Conservation (phyloP, 2,888 invertebrate species). For the Tinea semifulvella region DNA sequence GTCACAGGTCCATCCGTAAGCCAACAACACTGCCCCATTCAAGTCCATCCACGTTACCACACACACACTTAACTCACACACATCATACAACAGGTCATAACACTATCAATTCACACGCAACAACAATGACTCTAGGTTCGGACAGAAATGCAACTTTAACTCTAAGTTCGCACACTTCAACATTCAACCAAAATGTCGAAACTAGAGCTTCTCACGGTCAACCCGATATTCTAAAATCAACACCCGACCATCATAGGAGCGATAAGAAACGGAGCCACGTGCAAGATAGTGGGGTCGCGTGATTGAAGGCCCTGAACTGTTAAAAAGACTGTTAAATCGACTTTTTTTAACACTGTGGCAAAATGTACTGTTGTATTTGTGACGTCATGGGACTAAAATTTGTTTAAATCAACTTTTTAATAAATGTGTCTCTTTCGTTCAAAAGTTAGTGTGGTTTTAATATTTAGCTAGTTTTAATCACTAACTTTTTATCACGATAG, state of each 20-base stretch:
- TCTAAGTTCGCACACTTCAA: slow-evolving; percentile 41
- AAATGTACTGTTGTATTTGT: background rate
- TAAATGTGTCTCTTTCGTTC: too few species aligned
- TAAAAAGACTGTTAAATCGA: slow-evolving; percentile 6
- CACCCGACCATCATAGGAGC: slow-evolving; percentile 77
- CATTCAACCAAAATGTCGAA: slow-evolving; percentile 38
- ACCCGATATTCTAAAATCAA: slow-evolving; percentile 87
- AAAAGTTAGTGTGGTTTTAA: too few species aligned
- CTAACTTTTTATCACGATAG: too few species aligned
- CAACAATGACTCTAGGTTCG: slow-evolving; percentile 49
- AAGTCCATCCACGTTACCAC: slow-evolving; percentile 50
- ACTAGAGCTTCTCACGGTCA: slow-evolving; percentile 64
- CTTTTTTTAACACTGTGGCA: background rate
- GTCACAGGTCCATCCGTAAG: slow-evolving; percentile 69
- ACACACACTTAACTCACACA: slow-evolving; percentile 37
- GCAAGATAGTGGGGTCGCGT: slow-evolving; percentile 54
- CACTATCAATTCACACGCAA: slow-evolving; percentile 68
- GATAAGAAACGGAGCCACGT: slow-evolving; percentile 51
- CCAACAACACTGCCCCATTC: slow-evolving; percentile 49
- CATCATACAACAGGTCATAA: slow-evolving; percentile 60
- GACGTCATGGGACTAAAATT: too few species aligned
- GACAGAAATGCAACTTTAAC: slow-evolving; percentile 50
- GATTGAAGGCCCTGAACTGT: slow-evolving; percentile 27
- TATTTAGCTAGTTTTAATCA: too few species aligned
- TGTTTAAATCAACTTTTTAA: too few species aligned